Base-by-base conservation (phyloP, 1,140 invertebrate genomes). In the Elysia chlorotica region DNA sequence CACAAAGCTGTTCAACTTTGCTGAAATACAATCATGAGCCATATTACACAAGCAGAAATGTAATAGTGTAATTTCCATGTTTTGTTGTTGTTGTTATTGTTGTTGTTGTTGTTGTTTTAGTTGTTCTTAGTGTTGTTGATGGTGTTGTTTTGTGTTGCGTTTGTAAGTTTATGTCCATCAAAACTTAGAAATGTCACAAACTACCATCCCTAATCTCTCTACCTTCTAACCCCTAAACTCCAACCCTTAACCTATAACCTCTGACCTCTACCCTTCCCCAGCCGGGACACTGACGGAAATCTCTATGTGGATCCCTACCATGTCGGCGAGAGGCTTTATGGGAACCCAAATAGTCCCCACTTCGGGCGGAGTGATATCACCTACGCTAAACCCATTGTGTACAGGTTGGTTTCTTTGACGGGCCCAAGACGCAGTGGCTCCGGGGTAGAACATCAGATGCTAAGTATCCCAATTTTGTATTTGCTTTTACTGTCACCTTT, bases 221-320 rank as follows among this genome's bases (percentile, higher is more conserved):
- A 33, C 19, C 23, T 21, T 14, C 25, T 25, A n/a, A n/a, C n/a
- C n/a, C n/a, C n/a, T n/a, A n/a, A n/a, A n/a, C n/a, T n/a, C n/a
- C n/a, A n/a, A n/a, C n/a, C n/a, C n/a, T n/a, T n/a, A n/a, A n/a
- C n/a, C n/a, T n/a, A n/a, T n/a, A n/a, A n/a, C n/a, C n/a, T n/a
- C n/a, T n/a, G n/a, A n/a, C n/a, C n/a, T n/a, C n/a, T n/a, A n/a
- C n/a, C 57, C 3, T 19, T 35, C 1, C 23, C 59, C 1, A 62
- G 21, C 63, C 4, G 2, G 2, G 63, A 65, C 19, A 17, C 63
- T 41, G 63, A 65, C 2, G 28, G 48, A 36, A 41, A n/a, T 25
- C 37, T 65, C 2, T 65, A 65, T 41, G 63, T 41, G 1, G 63
- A 65, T 41, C 63, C 63, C 1, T 65, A 65, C n/a, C 30, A 23